Conservation (phyloP, 2,888 invertebrate genomes). For the Euphydryas editha region DNA sequence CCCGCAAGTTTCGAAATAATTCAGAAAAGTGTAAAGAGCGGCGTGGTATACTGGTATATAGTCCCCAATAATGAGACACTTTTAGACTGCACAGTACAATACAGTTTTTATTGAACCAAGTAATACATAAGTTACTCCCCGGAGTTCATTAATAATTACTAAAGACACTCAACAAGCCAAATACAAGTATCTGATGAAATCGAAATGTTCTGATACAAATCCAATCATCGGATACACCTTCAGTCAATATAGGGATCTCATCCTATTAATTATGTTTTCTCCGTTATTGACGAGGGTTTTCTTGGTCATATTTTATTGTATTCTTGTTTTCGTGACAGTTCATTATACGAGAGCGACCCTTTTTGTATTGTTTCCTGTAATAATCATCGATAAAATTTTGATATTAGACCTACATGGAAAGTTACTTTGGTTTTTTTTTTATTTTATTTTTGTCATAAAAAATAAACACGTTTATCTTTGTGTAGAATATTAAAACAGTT, state of each 20-base stretch:
- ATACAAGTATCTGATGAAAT: neutral
- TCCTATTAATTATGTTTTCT: slow-evolving; percentile 18
- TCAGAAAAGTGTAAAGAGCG: too few species aligned
- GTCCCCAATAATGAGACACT: too few species aligned
- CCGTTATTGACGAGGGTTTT: slow-evolving; percentile 18
- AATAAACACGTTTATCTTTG: too few species aligned
- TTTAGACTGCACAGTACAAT: too few species aligned
- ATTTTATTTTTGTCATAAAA: too few species aligned
- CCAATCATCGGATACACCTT: neutral
- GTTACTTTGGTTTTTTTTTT: too few species aligned
- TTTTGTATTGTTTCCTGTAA: neutral
- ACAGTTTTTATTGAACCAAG: too few species aligned
- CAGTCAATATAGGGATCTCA: neutral
- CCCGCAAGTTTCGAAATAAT: too few species aligned
- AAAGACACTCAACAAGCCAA: neutral
- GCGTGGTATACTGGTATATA: too few species aligned
- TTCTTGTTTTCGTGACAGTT: neutral
- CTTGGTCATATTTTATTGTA: neutral
- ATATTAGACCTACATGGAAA: too few species aligned
- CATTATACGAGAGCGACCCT: neutral
- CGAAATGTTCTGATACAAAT: slow-evolving; percentile 9
- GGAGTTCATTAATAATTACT: neutral
- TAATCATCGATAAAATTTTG: neutral
- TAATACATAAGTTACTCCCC: too few species aligned
- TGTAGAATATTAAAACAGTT: too few species aligned